Evolutionary conservation across 2,888 invertebrate species (phyloP).

Genomic region (Siphlonurus alternatus): DNA sequence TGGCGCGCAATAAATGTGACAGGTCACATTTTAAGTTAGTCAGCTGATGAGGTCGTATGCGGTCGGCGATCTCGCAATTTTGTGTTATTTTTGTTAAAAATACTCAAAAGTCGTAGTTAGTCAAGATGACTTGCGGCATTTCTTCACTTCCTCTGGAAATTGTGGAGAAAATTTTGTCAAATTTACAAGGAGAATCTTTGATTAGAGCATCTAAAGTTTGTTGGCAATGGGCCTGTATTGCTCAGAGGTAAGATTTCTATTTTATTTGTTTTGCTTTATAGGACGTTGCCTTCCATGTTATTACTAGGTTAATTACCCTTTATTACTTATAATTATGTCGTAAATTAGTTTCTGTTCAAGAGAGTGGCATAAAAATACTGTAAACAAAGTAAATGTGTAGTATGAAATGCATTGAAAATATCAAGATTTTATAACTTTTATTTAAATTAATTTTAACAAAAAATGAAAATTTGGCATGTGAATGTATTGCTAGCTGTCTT

Average conservation of each 20-base stretch:
- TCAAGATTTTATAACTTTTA: too few relatives aligned
- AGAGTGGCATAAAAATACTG: too few relatives aligned
- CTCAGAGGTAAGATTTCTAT: background rate
- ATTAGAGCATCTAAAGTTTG: background rate
- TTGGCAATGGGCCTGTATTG: background rate
- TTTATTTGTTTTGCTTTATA: too few relatives aligned
- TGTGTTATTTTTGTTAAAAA: background rate
- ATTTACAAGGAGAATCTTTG: background rate
- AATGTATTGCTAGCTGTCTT: too few relatives aligned
- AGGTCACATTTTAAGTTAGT: background rate
- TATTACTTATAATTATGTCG: too few relatives aligned
- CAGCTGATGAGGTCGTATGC: background rate
- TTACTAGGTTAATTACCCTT: too few relatives aligned
- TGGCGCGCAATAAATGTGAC: background rate
- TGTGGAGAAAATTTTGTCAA: background rate
- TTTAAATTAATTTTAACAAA: too few relatives aligned
- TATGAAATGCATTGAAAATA: too few relatives aligned
- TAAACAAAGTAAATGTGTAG: too few relatives aligned
- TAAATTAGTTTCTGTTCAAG: too few relatives aligned
- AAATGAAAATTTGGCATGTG: too few relatives aligned
- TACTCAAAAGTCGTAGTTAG: background rate
- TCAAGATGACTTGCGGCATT: background rate
- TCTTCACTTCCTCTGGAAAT: background rate
- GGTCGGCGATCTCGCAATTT: background rate
- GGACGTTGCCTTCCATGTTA: too few relatives aligned